Conservation (phyloP, 2,797 vertebrate genomes). For the Rhinella marina region DNA sequence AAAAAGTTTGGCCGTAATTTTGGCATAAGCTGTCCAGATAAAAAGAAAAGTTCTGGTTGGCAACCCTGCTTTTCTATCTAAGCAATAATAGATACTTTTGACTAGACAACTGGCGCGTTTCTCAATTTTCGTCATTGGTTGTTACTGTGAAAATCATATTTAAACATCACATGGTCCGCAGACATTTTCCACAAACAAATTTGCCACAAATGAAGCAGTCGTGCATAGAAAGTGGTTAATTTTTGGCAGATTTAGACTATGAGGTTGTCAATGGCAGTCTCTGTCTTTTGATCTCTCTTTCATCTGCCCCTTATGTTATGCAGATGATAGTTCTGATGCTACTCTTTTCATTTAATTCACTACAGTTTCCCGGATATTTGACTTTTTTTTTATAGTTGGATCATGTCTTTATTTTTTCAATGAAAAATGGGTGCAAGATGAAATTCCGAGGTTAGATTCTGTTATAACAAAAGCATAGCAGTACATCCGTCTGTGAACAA, state of each 20-base stretch:
- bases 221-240: slow-evolving; percentile 21
- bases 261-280: slow-evolving; percentile 2
- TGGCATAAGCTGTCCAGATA: too few species aligned
- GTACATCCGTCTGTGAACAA: too few species aligned
- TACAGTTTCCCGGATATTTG: not conserved
- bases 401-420: not conserved
- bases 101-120: not conserved
- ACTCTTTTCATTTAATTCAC: not conserved
- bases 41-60: too few species aligned
- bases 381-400: not conserved
- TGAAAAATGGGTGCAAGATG: not conserved
- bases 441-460: too few species aligned
- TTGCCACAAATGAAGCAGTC: not conserved
- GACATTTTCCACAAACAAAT: slow-evolving; percentile 17
- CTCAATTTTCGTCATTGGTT: not conserved
- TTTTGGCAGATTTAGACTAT: slow-evolving; percentile 18
- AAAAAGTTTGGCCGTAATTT: too few species aligned
- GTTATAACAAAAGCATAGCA: too few species aligned
- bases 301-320: slow-evolving; percentile 18
- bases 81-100: not conserved
- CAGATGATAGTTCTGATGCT: slow-evolving; percentile 7
- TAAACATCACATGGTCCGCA: slow-evolving; percentile 20
- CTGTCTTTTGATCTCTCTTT: not conserved
- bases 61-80: not conserved
- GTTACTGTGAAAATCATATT: not conserved